Base-by-base conservation (phyloP, 2,888 invertebrate genomes). In the Luperina nickerlii region DNA sequence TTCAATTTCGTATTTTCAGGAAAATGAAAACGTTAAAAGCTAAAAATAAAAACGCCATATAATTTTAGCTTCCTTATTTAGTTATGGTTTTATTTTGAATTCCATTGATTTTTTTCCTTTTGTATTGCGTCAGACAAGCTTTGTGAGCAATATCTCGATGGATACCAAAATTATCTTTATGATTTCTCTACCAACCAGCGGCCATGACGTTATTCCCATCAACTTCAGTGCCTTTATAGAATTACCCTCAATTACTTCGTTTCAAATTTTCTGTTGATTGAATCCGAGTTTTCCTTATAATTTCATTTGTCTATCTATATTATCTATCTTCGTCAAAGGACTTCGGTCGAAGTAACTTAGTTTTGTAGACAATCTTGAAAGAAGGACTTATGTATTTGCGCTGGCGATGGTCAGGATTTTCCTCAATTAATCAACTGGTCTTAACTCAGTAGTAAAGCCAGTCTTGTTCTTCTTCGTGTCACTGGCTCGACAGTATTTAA, bases 251-350 rank as follows among this genome's bases (percentile, higher is more conserved):
- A 62, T 79, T 62, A 51, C 27, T 67, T 13, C n/a, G 11, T 69
- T 45, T 78, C 5, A 54, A 80, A 70, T 62, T 79, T 54, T 27
- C 45, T 32, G 62, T 71, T 80, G 54, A 71, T 54, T 63, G 54
- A 65, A 82, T 27, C 27, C n/a, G 32, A 81, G 42, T 74, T 82
- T 57, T 81, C 74, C 82, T 60, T 38, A 74, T 82, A 79, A 79
- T 66, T 79, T 82, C 48, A 82, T 81, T 81, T 82, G 82, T 66
- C 48, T 67, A 11, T 66, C 48, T 67, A 45, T 13, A 45, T 51
- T n/a, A 74, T 82, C 38, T 82, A 60, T 38, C 42, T 81, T 42
- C 18, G 18, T 81, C 74, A 81, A 81, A 79, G 48, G 24, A 13
- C 24, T 66, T 27, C 65, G 65, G 27, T 15, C 2, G 18, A 72